These are phyloP conservation scores for Luffia ferchaultella DNA, from an alignment of 2,888 invertebrate species.

Conservation along the genomic window DNA sequence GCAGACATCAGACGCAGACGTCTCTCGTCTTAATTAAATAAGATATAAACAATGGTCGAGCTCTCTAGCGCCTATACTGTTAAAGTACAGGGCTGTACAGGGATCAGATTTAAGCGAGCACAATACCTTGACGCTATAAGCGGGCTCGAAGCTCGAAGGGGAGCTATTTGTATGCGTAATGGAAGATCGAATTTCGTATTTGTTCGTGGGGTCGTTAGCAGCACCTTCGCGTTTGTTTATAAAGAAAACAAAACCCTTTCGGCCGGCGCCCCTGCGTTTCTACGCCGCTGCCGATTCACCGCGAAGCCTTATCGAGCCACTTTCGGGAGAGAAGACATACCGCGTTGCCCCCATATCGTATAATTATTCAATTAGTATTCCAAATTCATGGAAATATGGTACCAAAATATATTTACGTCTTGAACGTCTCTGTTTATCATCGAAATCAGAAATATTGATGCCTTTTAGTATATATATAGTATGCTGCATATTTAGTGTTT, in stretches of 20 bases:
- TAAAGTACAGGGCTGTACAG: neutral
- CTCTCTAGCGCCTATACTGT: conserved; percentile 1
- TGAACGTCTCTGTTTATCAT: too few relatives aligned
- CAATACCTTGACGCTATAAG: conserved; percentile 1
- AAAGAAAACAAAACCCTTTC: conserved; percentile 62
- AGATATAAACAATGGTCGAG: conserved; percentile 5
- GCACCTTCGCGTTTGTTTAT: conserved; percentile 60
- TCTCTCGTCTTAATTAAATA: conserved; percentile 5
- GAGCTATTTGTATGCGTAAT: conserved; percentile 62
- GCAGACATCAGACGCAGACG: conserved; percentile 1
- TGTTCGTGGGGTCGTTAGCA: conserved; percentile 62
- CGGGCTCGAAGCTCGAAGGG: conserved; percentile 22
- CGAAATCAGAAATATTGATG: too few relatives aligned
- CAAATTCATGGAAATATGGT: too few relatives aligned
- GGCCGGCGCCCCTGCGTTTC: conserved; percentile 10
- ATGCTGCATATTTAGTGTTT: too few relatives aligned
- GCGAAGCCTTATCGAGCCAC: conserved; percentile 31
- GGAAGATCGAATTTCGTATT: conserved; percentile 65
- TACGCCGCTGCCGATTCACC: too few relatives aligned
- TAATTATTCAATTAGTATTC: too few relatives aligned
- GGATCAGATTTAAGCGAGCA: conserved; percentile 7
- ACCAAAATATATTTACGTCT: too few relatives aligned
- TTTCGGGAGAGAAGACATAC: conserved; percentile 2
- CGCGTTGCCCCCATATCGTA: conserved; percentile 7
- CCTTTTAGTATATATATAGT: too few relatives aligned